Evolutionary conservation across 2,888 invertebrate species (phyloP).

Genomic region (Caenorhabditis plicata): DNA sequence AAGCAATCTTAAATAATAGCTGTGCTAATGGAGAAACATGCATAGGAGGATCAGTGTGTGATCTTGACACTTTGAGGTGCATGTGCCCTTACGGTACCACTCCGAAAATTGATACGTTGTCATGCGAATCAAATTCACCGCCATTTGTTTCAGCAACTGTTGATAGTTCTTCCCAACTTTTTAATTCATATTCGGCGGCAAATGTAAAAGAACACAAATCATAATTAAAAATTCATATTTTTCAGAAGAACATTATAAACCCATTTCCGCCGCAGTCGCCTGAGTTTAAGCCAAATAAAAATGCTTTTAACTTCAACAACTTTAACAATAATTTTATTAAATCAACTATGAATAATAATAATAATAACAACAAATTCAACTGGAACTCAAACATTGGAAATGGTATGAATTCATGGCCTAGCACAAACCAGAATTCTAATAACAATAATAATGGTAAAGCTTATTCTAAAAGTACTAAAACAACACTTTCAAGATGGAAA

Average conservation of each 20-base stretch:
- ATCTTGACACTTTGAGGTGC: slow-evolving; percentile 49
- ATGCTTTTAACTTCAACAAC: slow-evolving; percentile 22
- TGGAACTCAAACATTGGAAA: slow-evolving; percentile 16
- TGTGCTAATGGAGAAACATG: slow-evolving; percentile 63
- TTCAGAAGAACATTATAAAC: slow-evolving; percentile 10
- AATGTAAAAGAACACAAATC: slow-evolving; percentile 7
- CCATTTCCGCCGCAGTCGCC: slow-evolving; percentile 15
- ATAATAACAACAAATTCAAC: slow-evolving; percentile 9
- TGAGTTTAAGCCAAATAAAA: slow-evolving; percentile 28
- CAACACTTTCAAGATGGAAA: not conserved
- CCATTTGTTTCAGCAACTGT: slow-evolving; percentile 33
- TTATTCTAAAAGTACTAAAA: too few species aligned
- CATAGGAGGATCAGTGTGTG: slow-evolving; percentile 64
- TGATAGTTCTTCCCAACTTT: slow-evolving; percentile 27
- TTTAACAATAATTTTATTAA: slow-evolving; percentile 7
- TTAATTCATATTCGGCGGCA: slow-evolving; percentile 21
- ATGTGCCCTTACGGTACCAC: slow-evolving; percentile 62
- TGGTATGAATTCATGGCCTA: slow-evolving; percentile 10
- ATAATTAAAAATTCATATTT: slow-evolving; percentile 10
- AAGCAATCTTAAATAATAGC: slow-evolving; percentile 62
- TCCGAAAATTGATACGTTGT: slow-evolving; percentile 60
- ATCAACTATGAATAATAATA: not conserved
- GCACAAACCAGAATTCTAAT: slow-evolving; percentile 14
- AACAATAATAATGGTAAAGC: slow-evolving; percentile 12
- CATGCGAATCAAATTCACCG: slow-evolving; percentile 44